Evolutionary conservation across 1,140 invertebrate genomes (phyloP).

Genomic region (Cheumatopsyche charites): DNA sequence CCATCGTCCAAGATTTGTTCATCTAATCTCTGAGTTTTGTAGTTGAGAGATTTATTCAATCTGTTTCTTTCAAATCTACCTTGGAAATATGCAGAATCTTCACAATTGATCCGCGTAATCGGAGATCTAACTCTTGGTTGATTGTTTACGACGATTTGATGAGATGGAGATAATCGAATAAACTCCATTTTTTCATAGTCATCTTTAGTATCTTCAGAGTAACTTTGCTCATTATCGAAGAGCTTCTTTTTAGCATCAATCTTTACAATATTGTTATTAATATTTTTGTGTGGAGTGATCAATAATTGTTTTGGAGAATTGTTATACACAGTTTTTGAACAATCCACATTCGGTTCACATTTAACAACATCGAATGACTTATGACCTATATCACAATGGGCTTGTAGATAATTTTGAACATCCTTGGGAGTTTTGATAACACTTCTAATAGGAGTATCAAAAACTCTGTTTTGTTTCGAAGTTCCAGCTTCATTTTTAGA

Average conservation of each 20-base stretch:
- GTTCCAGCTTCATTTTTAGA: slow-evolving; percentile 32
- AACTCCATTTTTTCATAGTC: slow-evolving; percentile 57
- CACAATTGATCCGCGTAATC: slow-evolving; percentile 53
- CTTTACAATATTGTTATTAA: slow-evolving; percentile 46
- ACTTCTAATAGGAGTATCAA: slow-evolving; percentile 54
- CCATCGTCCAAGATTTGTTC: slow-evolving; percentile 59
- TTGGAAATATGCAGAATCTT: slow-evolving; percentile 37
- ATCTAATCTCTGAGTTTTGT: slow-evolving; percentile 57
- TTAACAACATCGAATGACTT: slow-evolving; percentile 51
- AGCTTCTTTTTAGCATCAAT: slow-evolving; percentile 45
- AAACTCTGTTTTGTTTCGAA: slow-evolving; percentile 26
- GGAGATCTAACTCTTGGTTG: slow-evolving; percentile 60
- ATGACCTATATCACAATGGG: slow-evolving; percentile 59
- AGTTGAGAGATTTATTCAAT: slow-evolving; percentile 59
- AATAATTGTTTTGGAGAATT: slow-evolving; percentile 38
- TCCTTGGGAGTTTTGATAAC: slow-evolving; percentile 62
- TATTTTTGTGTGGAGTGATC: slow-evolving; percentile 43
- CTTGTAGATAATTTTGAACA: slow-evolving; percentile 60
- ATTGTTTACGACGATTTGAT: slow-evolving; percentile 60
- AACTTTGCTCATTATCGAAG: slow-evolving; percentile 10
- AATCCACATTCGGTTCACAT: slow-evolving; percentile 47
- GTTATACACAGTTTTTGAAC: slow-evolving; percentile 46
- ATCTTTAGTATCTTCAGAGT: background rate
- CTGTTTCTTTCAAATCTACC: slow-evolving; percentile 58
- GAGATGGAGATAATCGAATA: slow-evolving; percentile 58